Conservation (phyloP, 2,888 invertebrate genomes). For the Phania funesta region DNA sequence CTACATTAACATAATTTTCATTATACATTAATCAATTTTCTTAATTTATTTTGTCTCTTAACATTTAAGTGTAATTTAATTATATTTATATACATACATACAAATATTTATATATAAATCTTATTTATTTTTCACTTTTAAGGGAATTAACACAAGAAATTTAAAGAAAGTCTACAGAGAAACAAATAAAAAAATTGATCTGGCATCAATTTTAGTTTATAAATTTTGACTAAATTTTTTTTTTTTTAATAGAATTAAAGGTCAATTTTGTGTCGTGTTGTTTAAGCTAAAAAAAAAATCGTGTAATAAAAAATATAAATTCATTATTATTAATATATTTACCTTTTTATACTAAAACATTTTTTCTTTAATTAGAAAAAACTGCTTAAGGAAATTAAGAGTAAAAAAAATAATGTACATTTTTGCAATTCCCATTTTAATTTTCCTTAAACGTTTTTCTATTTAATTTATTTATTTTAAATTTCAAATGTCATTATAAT, state of each 20-base stretch:
- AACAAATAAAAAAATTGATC: constrained; percentile 46
- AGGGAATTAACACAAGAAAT: constrained; percentile 49
- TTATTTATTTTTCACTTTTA: constrained; percentile 62
- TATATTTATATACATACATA: constrained; percentile 34
- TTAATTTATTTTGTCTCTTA: constrained; percentile 33
- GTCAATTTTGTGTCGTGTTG: constrained; percentile 44
- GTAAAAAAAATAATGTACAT: neutral
- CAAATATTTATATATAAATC: constrained; percentile 16
- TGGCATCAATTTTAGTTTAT: constrained; percentile 47
- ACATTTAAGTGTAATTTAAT: constrained; percentile 57
- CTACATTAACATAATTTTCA: constrained; percentile 35
- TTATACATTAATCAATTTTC: constrained; percentile 21
- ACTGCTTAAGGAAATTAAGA: constrained; percentile 3
- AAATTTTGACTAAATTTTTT: constrained; percentile 31
- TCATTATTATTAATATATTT: constrained; percentile 39
- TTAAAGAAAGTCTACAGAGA: constrained; percentile 19
- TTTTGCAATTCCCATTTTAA: neutral
- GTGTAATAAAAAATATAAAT: constrained; percentile 43
- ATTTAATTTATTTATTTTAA: constrained; percentile 16
- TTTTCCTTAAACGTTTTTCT: constrained; percentile 12
- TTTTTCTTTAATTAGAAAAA: neutral
- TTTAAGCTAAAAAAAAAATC: constrained; percentile 40
- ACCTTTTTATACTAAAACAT: neutral
- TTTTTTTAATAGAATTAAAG: constrained; percentile 6
- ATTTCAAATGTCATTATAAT: constrained; percentile 36